phyloP scores from a whole-genome alignment of 35 echinoderm and acorn worm species.

The Lytechinus variegatus region DNA sequence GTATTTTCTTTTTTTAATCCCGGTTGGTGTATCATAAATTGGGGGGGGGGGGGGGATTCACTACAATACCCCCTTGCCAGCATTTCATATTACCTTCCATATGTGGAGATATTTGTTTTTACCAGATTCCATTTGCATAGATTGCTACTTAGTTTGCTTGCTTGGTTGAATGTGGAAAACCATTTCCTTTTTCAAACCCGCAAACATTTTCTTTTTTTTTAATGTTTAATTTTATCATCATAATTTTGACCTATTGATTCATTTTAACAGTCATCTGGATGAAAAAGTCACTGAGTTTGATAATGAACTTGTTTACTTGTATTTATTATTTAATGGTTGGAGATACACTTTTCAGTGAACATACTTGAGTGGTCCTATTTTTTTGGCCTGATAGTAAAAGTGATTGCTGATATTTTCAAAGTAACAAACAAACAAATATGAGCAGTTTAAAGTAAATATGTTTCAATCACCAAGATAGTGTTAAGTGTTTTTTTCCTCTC shows the following conservation, averaged over 20 bases:
- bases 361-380: no score
- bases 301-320: no score
- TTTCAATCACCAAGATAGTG: neutral
- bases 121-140: neutral
- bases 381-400: neutral
- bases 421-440: neutral
- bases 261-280: no score
- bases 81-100: neutral
- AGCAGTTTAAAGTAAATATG: neutral
- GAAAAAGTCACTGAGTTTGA: no score
- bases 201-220: no score
- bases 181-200: neutral
- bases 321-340: no score
- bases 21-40: no score
- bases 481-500: neutral
- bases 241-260: no score
- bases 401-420: neutral
- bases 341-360: no score
- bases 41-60: no score
- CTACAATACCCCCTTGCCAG: neutral
- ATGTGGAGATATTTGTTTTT: neutral
- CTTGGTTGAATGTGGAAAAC: constrained; percentile 2
- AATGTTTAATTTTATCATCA: no score
- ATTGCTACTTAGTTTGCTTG: neutral
- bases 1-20: no score